A percentile compares a stretch with the other conserved stretches of the same genome.
Evolutionary conservation across 2,888 invertebrate species (phyloP).

Genomic region (Orthosia gracilis): DNA sequence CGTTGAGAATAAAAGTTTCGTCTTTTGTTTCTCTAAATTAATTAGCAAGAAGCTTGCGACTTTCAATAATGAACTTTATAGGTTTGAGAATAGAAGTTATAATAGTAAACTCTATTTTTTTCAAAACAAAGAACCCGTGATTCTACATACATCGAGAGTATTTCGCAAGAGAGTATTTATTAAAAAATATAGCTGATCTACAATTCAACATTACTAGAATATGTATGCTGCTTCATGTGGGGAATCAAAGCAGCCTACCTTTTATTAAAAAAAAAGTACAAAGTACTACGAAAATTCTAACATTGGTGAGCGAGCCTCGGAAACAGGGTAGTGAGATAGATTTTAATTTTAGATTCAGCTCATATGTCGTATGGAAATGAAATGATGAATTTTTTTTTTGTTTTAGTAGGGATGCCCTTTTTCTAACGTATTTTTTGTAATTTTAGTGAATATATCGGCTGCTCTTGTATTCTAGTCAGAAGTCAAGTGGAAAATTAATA

Average conservation of each 20-base stretch:
- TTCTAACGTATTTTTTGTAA: not conserved
- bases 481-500: not conserved
- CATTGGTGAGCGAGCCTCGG: slow-evolving; percentile 60
- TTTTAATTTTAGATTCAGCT: slow-evolving; percentile 78
- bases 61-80: slow-evolving; percentile 4
- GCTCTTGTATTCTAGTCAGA: not conserved
- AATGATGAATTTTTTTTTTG: too few relatives aligned
- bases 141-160: not conserved
- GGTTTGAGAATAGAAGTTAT: not conserved
- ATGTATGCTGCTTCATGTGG: slow-evolving; percentile 57
- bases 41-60: slow-evolving; percentile 4
- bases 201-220: slow-evolving; percentile 38
- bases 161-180: slow-evolving; percentile 23
- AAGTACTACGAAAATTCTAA: slow-evolving; percentile 70
- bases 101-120: not conserved
- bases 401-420: too few relatives aligned
- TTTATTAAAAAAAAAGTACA: slow-evolving; percentile 69
- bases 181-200: slow-evolving; percentile 29
- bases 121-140: not conserved
- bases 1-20: slow-evolving; percentile 12
- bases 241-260: slow-evolving; percentile 63
- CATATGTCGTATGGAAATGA: slow-evolving; percentile 66
- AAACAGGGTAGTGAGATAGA: slow-evolving; percentile 75
- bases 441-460: not conserved
- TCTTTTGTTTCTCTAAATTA: slow-evolving; percentile 32